Base-by-base conservation (phyloP, 2,113 vertebrate genomes). In the Rhegmatorhina hoffmannsi region DNA sequence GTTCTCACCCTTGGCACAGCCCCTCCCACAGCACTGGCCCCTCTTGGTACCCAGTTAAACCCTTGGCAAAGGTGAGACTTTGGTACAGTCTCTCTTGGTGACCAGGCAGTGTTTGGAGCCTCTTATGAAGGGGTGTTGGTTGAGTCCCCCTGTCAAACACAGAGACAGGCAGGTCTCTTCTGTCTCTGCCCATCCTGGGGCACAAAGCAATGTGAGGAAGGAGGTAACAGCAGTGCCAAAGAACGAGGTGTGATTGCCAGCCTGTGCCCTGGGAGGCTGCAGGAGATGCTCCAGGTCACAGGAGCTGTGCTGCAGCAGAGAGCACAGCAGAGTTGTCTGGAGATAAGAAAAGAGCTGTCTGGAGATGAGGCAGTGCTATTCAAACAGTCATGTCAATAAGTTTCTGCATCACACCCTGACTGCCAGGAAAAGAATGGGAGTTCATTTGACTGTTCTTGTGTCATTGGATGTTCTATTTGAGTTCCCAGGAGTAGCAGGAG, bases 291-390 rank as follows among this genome's bases (percentile, higher is more conserved):
- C 10, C 5, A 4, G 74, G 20, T 34, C 69, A 26, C 0, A 1
- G 55, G 6, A 26, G 77, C 36, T 20, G 58, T 43, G 50, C 67
- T 60, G 17, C 7, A 4, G 40, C 72, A 31, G 49, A 9, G 17
- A 43, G 19, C 17, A 6, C 40, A 24, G 18, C 13, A 4, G 2
- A 8, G 17, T 6, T 7, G 43, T 11, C 58, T 34, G 9, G 31
- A 43, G 78, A 8, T 5, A 4, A 5, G 40, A 13, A 5, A 64
- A 36, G 33, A 12, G 4, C 47, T 44, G 55, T 13, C 74, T 82
- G 0, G 4, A 29, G 38, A 5, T 0, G 5, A 55, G 77, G 64
- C 74, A 59, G 44, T 0, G 5, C 55, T 53, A 2, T 1, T 17
- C 46, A 38, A 9, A 16, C 31, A 9, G 4, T 38, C 13, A 0